These are phyloP conservation scores for Pterois miles DNA, from an alignment of 2,797 vertebrate species.

Conservation along the genomic window DNA sequence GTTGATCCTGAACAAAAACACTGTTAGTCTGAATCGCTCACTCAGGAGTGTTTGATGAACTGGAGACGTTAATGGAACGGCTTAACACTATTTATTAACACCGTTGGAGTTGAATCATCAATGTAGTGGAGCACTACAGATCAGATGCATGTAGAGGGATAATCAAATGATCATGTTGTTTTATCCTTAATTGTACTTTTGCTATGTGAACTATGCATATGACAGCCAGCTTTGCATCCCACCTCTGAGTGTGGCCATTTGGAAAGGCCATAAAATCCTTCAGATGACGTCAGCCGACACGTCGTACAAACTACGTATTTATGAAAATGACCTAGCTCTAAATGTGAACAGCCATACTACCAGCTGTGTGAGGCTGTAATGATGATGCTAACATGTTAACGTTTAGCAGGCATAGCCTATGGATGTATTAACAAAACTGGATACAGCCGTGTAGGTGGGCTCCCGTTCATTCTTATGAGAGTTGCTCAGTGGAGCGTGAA, in stretches of 20 bases:
- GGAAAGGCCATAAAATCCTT: not conserved
- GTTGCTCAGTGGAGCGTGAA: no score
- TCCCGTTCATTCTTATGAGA: no score
- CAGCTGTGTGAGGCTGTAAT: not conserved
- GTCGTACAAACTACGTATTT: not conserved
- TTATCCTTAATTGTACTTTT: not conserved
- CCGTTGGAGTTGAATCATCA: slow-evolving; percentile 10
- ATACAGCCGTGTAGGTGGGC: no score
- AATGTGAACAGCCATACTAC: not conserved
- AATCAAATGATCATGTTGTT: not conserved
- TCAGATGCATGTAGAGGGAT: not conserved
- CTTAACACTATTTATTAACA: slow-evolving; percentile 10
- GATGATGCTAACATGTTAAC: not conserved
- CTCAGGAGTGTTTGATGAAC: slow-evolving; percentile 44
- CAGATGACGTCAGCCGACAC: not conserved
- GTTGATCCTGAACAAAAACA: slow-evolving; percentile 77
- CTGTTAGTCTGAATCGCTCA: slow-evolving; percentile 51
- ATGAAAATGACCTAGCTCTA: not conserved
- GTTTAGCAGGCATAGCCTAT: not conserved
- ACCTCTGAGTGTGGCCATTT: not conserved
- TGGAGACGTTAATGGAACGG: slow-evolving; percentile 40
- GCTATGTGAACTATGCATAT: not conserved
- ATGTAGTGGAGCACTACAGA: not conserved
- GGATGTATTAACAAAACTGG: no score
- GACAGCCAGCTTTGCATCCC: not conserved